Conservation (phyloP, 2,797 vertebrate species). For the Schizothorax lantsangensis region DNA sequence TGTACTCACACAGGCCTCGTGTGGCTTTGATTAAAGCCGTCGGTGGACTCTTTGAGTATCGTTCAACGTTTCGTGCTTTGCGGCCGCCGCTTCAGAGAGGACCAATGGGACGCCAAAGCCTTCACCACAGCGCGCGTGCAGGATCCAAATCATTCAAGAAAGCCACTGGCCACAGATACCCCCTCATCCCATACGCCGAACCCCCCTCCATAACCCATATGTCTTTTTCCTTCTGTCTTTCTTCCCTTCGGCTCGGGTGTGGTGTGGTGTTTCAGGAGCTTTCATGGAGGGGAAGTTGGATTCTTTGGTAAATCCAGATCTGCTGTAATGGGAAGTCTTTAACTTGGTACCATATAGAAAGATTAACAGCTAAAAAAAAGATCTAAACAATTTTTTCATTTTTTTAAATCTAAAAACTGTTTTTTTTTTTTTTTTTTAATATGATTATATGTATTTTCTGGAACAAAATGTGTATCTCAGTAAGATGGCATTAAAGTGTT, state of each 20-base stretch:
- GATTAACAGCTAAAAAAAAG: background rate
- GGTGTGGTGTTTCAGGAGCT: conserved; percentile 39
- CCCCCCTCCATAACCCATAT: background rate
- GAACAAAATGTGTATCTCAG: no score
- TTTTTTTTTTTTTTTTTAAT: no score
- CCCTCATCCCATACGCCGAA: background rate
- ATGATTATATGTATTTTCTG: background rate
- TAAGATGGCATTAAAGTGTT: background rate
- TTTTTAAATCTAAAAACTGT: no score
- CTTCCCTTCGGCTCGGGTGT: conserved; percentile 11
- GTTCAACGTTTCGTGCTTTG: conserved; percentile 40
- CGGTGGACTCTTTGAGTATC: conserved; percentile 51
- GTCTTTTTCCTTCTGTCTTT: conserved; percentile 16
- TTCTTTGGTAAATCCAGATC: background rate
- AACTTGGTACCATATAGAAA: background rate
- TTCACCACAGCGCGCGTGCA: conserved; percentile 35
- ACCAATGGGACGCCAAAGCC: conserved; percentile 37
- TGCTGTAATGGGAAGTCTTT: background rate
- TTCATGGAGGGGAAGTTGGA: background rate
- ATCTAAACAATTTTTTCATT: no score
- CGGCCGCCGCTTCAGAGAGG: conserved; percentile 28
- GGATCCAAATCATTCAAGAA: conserved; percentile 28
- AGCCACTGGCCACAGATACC: conserved; percentile 29
- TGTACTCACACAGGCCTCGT: conserved; percentile 32
- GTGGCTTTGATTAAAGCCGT: conserved; percentile 56